Conservation (phyloP, 2,888 invertebrate genomes). For the Neoaliturus tenellus region DNA sequence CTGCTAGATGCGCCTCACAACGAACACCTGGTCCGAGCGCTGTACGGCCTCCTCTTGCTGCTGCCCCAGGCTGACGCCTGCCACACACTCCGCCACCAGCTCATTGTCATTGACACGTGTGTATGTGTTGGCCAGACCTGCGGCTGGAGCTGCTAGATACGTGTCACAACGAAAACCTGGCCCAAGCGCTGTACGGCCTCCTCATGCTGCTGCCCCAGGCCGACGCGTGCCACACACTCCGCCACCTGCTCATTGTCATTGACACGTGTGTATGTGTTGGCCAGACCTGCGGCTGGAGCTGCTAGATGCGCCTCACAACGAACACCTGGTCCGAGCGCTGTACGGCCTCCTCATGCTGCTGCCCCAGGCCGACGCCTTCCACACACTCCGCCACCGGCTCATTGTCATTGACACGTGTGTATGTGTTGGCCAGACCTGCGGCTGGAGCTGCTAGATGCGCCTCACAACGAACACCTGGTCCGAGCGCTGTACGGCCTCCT, state of each 20-base stretch:
- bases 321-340: slow-evolving; percentile 88
- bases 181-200: slow-evolving; percentile 94
- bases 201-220: slow-evolving; percentile 99
- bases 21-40: slow-evolving; percentile 87
- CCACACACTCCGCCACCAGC: slow-evolving; percentile 85
- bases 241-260: slow-evolving; percentile 77
- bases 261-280: not conserved
- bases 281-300: slow-evolving; percentile 96
- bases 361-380: slow-evolving; percentile 98
- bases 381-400: slow-evolving; percentile 85
- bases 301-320: slow-evolving; percentile 85
- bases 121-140: slow-evolving; percentile 84
- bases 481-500: slow-evolving; percentile 95
- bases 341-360: slow-evolving; percentile 98
- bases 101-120: slow-evolving; percentile 80
- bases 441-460: slow-evolving; percentile 90
- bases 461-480: slow-evolving; percentile 86
- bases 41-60: slow-evolving; percentile 97
- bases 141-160: slow-evolving; percentile 92
- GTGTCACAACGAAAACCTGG: slow-evolving; percentile 85
- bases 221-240: slow-evolving; percentile 94
- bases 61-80: slow-evolving; percentile 99
- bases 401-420: not conserved
- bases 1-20: slow-evolving; percentile 87
- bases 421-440: slow-evolving; percentile 83